Evolutionary conservation across 2,888 invertebrate genomes (phyloP), one percentile per base, ranked within the genome.

Genomic region (Scrobipalpa atriplicella): DNA sequence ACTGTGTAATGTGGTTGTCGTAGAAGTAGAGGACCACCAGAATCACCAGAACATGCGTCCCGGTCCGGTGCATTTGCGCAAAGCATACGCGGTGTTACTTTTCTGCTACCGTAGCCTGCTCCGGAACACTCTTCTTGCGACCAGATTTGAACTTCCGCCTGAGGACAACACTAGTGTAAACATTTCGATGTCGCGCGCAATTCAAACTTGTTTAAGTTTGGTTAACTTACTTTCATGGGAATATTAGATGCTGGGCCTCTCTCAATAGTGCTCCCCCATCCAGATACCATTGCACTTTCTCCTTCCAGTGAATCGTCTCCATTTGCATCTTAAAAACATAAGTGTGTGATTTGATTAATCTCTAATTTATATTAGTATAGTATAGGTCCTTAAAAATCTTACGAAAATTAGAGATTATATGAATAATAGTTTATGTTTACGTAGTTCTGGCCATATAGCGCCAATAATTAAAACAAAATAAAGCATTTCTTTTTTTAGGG

Each of bases 31-130:
- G 96, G 96, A 0, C 96, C 96, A 18, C 96, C 96, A 65, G 96
- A 96, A 81, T 96, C 96, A 0, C 96, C 96, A 87, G 94, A 95
- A 78, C 97, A 96, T 5, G 96, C 95, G 78, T 97, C 96, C 11
- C 93, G 89, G 41, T 95, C 94, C 0, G 94, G 93, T 71, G 95
- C 96, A 62, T 96, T 96, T n/a, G 96, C 96, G 80, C 97, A 97
- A 78, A 97, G 93, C 96, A 96, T 96, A 70, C 96, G 95, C 21
- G 95, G 95, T 0, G 96, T 96, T 67, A 96, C 94, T 73, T 95
- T 95, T 68, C 94, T 88, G 19, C 94, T 93, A 0, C 95, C 95
- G 76, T 96, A 96, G 0, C 95, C 95, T 0, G 96, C 95, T 41
- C 94, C 93, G 9, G 93, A 90, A 79, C 96, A 96, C 63, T 95